phyloP scores from a whole-genome alignment of 2,888 invertebrate genomes.

The Drosophila kuntzei region DNA sequence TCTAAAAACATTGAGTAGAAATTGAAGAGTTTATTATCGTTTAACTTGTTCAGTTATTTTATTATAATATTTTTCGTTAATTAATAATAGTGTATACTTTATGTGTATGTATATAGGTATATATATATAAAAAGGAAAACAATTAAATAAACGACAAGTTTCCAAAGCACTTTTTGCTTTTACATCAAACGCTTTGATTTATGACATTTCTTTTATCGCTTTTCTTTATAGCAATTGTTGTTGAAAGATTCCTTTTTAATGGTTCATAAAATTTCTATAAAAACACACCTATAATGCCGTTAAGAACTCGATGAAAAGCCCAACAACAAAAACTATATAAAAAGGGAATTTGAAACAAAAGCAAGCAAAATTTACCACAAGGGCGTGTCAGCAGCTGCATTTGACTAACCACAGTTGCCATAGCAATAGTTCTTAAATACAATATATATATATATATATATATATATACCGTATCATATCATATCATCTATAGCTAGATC shows the following conservation, averaged over 20 bases:
- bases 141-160: constrained; percentile 45
- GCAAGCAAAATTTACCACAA: constrained; percentile 16
- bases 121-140: constrained; percentile 25
- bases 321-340: constrained; percentile 27
- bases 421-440: constrained; percentile 9
- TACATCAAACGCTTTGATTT: constrained; percentile 34
- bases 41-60: constrained; percentile 36
- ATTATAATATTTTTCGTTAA: constrained; percentile 28
- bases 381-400: constrained; percentile 6
- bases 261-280: constrained; percentile 78
- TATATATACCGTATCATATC: constrained; percentile 34
- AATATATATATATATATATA: constrained; percentile 38
- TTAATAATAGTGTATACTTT: constrained; percentile 39
- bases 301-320: constrained; percentile 15
- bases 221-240: constrained; percentile 25
- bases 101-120: constrained; percentile 30
- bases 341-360: constrained; percentile 10
- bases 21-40: constrained; percentile 54
- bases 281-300: constrained; percentile 37
- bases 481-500: constrained; percentile 44
- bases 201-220: constrained; percentile 38
- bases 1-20: constrained; percentile 72
- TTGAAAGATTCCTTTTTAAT: constrained; percentile 46
- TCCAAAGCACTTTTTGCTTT: constrained; percentile 8
- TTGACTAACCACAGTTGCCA: constrained; percentile 12